Conservation (phyloP, 2,888 invertebrate genomes). For the Leucoptera coffeella region DNA sequence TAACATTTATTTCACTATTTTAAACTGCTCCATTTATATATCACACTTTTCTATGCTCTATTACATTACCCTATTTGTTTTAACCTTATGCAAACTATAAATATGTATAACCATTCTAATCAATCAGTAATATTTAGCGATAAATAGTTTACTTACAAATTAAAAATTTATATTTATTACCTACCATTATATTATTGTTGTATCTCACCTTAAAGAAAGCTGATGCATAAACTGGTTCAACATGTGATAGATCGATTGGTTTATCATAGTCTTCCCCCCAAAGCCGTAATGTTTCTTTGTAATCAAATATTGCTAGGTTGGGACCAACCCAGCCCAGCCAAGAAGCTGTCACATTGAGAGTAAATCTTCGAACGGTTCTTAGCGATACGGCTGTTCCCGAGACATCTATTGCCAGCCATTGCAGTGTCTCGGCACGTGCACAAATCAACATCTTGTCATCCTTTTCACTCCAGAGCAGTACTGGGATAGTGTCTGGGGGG, state of each 20-base stretch:
- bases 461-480: slow-evolving; percentile 76
- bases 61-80: no score
- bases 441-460: slow-evolving; percentile 83
- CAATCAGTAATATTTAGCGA: no score
- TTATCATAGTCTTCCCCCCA: slow-evolving; percentile 89
- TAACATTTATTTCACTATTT: no score
- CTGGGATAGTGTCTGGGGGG: slow-evolving; percentile 73
- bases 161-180: no score
- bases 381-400: slow-evolving; percentile 42
- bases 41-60: no score
- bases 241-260: slow-evolving; percentile 70
- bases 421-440: slow-evolving; percentile 75
- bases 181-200: no score
- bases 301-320: slow-evolving; percentile 82
- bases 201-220: slow-evolving; percentile 77
- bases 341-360: slow-evolving; percentile 57
- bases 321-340: slow-evolving; percentile 67
- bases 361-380: slow-evolving; percentile 62
- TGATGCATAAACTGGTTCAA: slow-evolving; percentile 79
- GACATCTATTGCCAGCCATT: slow-evolving; percentile 72
- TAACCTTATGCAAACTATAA: no score
- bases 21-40: no score
- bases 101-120: no score
- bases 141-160: no score
- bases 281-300: slow-evolving; percentile 77